Conservation (phyloP, 2,888 invertebrate genomes). For the Drosophila phalerata region DNA sequence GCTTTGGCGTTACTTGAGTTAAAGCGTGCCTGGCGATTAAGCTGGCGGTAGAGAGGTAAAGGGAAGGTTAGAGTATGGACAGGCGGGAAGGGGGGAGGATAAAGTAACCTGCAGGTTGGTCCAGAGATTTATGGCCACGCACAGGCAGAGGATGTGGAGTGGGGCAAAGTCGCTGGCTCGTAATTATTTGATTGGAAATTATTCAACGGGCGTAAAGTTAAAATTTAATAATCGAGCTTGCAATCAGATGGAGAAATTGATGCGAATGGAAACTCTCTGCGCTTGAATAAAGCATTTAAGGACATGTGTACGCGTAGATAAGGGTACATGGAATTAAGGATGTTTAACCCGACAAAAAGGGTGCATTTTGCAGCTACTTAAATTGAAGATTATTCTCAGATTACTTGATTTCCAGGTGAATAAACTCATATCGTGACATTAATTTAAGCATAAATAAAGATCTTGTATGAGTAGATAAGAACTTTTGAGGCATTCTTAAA, state of each 20-base stretch:
- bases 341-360: background rate
- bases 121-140: constrained; percentile 68
- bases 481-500: no score
- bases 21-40: constrained; percentile 58
- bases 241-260: constrained; percentile 51
- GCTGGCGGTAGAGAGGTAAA: constrained; percentile 6
- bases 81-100: background rate
- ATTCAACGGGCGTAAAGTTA: constrained; percentile 66
- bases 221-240: constrained; percentile 65
- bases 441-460: background rate
- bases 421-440: background rate
- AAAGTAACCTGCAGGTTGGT: constrained; percentile 50
- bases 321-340: constrained; percentile 13
- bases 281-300: constrained; percentile 17
- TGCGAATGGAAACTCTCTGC: constrained; percentile 34
- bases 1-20: constrained; percentile 66
- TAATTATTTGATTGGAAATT: constrained; percentile 75
- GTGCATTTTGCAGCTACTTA: background rate
- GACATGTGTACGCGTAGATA: constrained; percentile 2
- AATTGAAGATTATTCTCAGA: background rate
- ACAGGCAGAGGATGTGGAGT: constrained; percentile 28
- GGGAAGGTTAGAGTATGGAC: constrained; percentile 3
- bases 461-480: no score
- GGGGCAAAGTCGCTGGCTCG: constrained; percentile 51
- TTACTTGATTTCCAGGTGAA: background rate